Evolutionary conservation across 2,797 vertebrate genomes (phyloP).

Genomic region (Periophthalmus magnuspinnatus): DNA sequence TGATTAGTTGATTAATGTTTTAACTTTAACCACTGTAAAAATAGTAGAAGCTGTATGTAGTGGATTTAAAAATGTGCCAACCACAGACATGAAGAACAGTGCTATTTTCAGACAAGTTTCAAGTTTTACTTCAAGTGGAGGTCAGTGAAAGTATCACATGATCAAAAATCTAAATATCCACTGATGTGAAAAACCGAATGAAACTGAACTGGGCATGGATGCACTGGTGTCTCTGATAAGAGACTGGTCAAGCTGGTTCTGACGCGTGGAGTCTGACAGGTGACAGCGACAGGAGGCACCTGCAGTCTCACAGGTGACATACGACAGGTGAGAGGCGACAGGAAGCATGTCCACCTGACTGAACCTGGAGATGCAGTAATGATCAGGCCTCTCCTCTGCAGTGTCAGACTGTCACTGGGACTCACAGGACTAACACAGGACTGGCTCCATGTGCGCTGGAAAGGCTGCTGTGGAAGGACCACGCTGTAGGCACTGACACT

Average conservation of each 20-base stretch:
- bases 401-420: conserved; percentile 11
- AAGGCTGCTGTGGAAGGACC: conserved; percentile 33
- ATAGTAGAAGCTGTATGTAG: too few relatives aligned
- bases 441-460: conserved; percentile 42
- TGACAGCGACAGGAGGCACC: conserved; percentile 5
- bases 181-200: not conserved
- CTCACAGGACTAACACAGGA: conserved; percentile 29
- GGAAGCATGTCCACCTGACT: conserved; percentile 14
- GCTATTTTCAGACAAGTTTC: too few relatives aligned
- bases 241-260: not conserved
- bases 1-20: too few relatives aligned
- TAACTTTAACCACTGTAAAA: too few relatives aligned
- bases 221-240: too few relatives aligned
- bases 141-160: too few relatives aligned
- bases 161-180: too few relatives aligned
- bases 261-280: not conserved
- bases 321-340: conserved; percentile 8
- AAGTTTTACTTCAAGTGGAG: too few relatives aligned
- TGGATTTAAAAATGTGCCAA: too few relatives aligned
- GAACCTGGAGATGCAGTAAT: conserved; percentile 32
- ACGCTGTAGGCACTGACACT: conserved; percentile 33
- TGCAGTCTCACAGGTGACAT: not conserved
- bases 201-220: too few relatives aligned
- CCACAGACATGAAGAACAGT: too few relatives aligned
- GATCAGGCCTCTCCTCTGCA: conserved; percentile 16